A percentile compares a stretch with the other conserved stretches of the same genome.
These are phyloP conservation scores for Dicycla oo DNA, from an alignment of 2,888 invertebrate species.

Conservation along the genomic window DNA sequence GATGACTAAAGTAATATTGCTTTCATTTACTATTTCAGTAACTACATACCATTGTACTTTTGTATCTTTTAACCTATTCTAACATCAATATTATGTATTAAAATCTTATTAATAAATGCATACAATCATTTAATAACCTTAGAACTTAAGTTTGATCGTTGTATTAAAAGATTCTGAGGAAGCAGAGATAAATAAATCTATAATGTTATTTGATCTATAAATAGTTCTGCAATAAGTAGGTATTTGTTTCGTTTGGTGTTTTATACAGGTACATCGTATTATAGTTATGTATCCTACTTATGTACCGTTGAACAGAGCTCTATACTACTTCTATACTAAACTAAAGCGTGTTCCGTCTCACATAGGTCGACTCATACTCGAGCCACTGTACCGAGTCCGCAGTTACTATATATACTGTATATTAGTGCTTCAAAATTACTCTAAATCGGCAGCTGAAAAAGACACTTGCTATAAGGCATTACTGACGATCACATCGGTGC, in stretches of 20 bases:
- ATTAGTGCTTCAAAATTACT: slow-evolving; percentile 58
- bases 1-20: slow-evolving; percentile 54
- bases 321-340: slow-evolving; percentile 39
- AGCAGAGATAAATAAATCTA: slow-evolving; percentile 19
- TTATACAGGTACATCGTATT: slow-evolving; percentile 56
- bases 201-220: slow-evolving; percentile 16
- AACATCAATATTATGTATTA: slow-evolving; percentile 50
- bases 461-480: slow-evolving; percentile 74
- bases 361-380: slow-evolving; percentile 37
- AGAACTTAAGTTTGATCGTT: slow-evolving; percentile 31
- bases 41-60: slow-evolving; percentile 58
- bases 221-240: slow-evolving; percentile 55
- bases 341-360: slow-evolving; percentile 55
- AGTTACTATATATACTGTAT: slow-evolving; percentile 40
- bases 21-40: slow-evolving; percentile 55
- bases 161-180: slow-evolving; percentile 36
- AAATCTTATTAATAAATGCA: slow-evolving; percentile 47
- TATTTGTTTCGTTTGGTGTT: slow-evolving; percentile 49
- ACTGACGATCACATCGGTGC: slow-evolving; percentile 57
- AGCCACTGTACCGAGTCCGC: slow-evolving; percentile 53
- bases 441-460: slow-evolving; percentile 65
- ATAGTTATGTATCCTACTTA: slow-evolving; percentile 59
- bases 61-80: slow-evolving; percentile 56
- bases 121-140: slow-evolving; percentile 29
- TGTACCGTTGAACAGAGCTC: slow-evolving; percentile 41